These are phyloP conservation scores for Macheiramphus alcinus DNA, from an alignment of 2,113 vertebrate genomes.

Conservation along the genomic window DNA sequence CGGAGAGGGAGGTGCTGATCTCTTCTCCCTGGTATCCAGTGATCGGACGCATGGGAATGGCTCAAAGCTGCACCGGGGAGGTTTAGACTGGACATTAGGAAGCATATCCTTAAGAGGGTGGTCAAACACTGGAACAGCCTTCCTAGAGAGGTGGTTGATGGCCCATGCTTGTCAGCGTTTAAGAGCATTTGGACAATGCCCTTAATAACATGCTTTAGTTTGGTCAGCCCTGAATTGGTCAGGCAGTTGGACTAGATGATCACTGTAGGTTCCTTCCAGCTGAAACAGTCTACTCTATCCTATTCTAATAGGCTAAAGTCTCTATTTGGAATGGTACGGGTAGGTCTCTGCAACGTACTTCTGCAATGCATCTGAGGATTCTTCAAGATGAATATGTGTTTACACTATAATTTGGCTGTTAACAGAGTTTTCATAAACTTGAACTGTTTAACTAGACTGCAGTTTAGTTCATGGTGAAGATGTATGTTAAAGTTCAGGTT, in stretches of 20 bases:
- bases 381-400: background rate
- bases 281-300: background rate
- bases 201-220: background rate
- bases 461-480: background rate
- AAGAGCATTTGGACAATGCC: background rate
- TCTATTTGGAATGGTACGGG: background rate
- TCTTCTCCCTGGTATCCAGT: background rate
- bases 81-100: background rate
- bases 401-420: background rate
- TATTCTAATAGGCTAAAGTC: background rate
- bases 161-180: background rate
- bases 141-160: background rate
- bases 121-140: background rate
- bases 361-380: background rate
- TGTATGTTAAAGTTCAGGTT: background rate
- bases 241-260: background rate
- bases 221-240: background rate
- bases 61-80: background rate
- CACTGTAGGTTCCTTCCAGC: background rate
- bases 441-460: background rate
- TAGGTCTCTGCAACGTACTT: background rate
- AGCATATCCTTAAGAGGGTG: background rate
- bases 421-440: background rate
- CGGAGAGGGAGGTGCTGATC: background rate
- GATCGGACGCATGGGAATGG: background rate